These are phyloP conservation scores for Trichonephila inaurata DNA, from an alignment of 1,140 invertebrate genomes.

Conservation along the genomic window DNA sequence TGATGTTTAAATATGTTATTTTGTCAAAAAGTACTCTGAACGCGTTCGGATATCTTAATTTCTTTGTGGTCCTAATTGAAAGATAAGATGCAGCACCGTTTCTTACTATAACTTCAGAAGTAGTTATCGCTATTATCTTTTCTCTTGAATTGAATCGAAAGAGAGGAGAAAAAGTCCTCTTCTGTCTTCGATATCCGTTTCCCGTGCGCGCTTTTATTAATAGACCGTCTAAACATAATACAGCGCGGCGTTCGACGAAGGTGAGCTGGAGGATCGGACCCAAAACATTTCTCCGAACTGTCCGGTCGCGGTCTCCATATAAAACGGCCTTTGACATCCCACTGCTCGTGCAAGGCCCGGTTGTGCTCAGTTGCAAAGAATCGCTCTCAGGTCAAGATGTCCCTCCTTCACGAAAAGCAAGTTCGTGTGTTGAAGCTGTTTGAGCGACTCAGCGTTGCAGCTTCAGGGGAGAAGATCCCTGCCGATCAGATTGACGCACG, in stretches of 20 bases:
- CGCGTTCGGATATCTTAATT: too few relatives aligned
- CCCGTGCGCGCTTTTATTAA: slow-evolving; percentile 54
- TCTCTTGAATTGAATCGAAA: too few relatives aligned
- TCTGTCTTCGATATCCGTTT: not conserved
- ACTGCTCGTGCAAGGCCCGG: slow-evolving; percentile 29
- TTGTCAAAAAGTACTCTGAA: too few relatives aligned
- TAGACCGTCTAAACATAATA: slow-evolving; percentile 31
- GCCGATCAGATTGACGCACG: slow-evolving; percentile 51
- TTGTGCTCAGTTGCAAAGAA: slow-evolving; percentile 61
- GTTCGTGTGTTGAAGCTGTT: slow-evolving; percentile 70
- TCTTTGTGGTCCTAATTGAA: too few relatives aligned
- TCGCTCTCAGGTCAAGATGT: slow-evolving; percentile 51
- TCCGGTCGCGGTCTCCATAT: slow-evolving; percentile 6
- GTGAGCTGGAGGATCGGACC: not conserved
- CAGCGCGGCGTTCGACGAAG: slow-evolving; percentile 31
- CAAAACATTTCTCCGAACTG: slow-evolving; percentile 58
- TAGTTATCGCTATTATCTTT: too few relatives aligned
- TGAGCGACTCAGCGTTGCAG: slow-evolving; percentile 59
- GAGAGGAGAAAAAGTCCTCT: not conserved
- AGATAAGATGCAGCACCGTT: too few relatives aligned
- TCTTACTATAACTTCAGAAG: too few relatives aligned
- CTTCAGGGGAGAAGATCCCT: slow-evolving; percentile 52
- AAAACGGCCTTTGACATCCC: not conserved
- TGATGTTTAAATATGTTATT: too few relatives aligned
- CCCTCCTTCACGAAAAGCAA: slow-evolving; percentile 73